These are phyloP conservation scores for Graphium colonna DNA, from an alignment of 2,888 invertebrate species.

Conservation along the genomic window DNA sequence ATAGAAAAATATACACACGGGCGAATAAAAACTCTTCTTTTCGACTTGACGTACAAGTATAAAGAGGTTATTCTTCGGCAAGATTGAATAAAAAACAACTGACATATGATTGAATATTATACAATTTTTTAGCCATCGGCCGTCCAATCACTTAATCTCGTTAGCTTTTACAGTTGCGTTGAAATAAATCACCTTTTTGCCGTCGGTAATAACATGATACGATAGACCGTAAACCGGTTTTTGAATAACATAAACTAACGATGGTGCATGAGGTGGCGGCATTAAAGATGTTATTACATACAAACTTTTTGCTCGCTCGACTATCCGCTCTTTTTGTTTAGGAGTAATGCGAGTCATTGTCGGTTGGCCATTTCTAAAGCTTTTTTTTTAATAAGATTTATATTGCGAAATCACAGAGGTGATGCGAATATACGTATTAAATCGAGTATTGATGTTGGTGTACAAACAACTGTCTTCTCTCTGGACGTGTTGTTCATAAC, in stretches of 20 bases:
- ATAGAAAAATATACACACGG: no score
- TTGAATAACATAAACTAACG: conserved; percentile 12
- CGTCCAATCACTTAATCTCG: conserved; percentile 12
- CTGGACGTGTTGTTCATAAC: background rate
- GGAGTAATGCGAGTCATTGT: conserved; percentile 3
- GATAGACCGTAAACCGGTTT: conserved; percentile 16
- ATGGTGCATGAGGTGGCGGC: background rate
- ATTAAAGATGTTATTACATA: conserved; percentile 9
- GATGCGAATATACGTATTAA: no score
- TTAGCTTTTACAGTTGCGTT: conserved; percentile 6
- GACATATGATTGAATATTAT: conserved; percentile 4
- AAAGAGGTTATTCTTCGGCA: no score
- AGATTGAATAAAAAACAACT: no score
- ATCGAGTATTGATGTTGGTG: no score
- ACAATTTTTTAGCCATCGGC: conserved; percentile 8
- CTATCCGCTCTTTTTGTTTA: conserved; percentile 7
- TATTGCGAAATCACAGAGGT: no score
- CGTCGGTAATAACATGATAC: conserved; percentile 10
- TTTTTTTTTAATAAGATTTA: background rate
- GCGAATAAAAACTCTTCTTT: conserved; percentile 6
- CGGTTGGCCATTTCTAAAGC: background rate
- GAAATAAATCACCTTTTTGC: conserved; percentile 21
- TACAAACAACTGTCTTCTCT: background rate
- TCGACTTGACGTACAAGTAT: background rate
- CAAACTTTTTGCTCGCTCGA: conserved; percentile 12